These are phyloP conservation scores for Arvicanthis niloticus DNA, from an alignment of 2,113 vertebrate species.

Conservation along the genomic window DNA sequence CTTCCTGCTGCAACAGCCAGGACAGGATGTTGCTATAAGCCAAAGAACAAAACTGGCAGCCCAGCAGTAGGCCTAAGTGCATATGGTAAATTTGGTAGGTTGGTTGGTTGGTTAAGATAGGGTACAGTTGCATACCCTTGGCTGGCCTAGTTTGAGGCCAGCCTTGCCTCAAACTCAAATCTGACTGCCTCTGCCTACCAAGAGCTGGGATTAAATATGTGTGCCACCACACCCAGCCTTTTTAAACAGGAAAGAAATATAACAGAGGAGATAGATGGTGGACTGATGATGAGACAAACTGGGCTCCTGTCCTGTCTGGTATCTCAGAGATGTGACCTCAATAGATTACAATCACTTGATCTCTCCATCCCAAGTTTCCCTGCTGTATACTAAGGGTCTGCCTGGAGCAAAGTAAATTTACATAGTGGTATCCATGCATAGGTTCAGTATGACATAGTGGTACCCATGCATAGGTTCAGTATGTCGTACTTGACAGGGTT, in stretches of 20 bases:
- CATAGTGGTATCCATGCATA: too few relatives aligned
- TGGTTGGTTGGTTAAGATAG: too few relatives aligned
- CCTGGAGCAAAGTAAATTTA: not conserved
- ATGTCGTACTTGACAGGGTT: not conserved
- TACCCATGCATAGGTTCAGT: not conserved
- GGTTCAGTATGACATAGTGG: not conserved
- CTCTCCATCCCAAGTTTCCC: not conserved
- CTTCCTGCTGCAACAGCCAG: not conserved
- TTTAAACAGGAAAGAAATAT: not conserved
- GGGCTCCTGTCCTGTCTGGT: constrained; percentile 14
- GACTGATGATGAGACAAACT: not conserved
- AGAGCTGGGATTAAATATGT: not conserved
- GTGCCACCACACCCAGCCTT: not conserved
- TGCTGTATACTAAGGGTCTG: not conserved
- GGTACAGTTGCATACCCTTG: not conserved
- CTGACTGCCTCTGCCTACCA: not conserved
- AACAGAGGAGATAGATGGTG: not conserved
- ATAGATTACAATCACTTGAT: not conserved
- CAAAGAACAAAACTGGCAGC: not conserved
- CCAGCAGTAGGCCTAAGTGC: not conserved
- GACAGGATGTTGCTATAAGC: not conserved
- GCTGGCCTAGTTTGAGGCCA: not conserved
- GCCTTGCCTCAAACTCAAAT: not conserved
- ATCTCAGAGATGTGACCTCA: not conserved
- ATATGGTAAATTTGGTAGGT: not conserved